These are phyloP conservation scores for Echeneis naucrates DNA, from an alignment of 2,797 vertebrate species.

Conservation along the genomic window DNA sequence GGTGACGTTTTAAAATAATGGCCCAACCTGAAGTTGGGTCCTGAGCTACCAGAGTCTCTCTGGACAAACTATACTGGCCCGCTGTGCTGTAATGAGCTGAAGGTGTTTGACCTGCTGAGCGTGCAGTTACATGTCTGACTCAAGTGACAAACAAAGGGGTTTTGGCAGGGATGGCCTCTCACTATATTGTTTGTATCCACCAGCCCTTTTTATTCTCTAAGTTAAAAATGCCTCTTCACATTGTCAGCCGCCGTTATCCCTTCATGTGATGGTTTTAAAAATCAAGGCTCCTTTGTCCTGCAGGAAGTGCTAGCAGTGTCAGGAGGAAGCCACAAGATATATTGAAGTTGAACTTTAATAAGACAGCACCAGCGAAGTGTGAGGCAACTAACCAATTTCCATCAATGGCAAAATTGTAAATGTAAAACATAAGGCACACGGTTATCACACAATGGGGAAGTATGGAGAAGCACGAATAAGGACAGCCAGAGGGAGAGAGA, in stretches of 20 bases:
- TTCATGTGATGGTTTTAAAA: not conserved
- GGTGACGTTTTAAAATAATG: constrained; percentile 51
- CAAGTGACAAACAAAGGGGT: constrained; percentile 57
- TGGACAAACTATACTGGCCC: constrained; percentile 27
- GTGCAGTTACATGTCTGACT: constrained; percentile 46
- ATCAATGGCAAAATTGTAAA: constrained; percentile 18
- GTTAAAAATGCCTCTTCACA: constrained; percentile 18
- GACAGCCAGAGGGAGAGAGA: constrained; percentile 25
- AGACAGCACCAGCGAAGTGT: constrained; percentile 8
- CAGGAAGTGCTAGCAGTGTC: not conserved
- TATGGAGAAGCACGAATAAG: constrained; percentile 35
- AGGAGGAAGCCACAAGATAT: not conserved
- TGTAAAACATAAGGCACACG: constrained; percentile 30
- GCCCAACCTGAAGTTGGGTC: constrained; percentile 36
- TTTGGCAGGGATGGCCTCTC: constrained; percentile 31
- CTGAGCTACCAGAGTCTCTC: constrained; percentile 39
- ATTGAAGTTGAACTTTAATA: constrained; percentile 40
- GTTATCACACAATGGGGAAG: constrained; percentile 37
- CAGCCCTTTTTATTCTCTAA: constrained; percentile 4
- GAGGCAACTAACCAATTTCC: constrained; percentile 20
- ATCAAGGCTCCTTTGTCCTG: not conserved
- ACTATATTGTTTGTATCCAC: constrained; percentile 25
- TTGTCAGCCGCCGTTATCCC: constrained; percentile 2
- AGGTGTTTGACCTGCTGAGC: constrained; percentile 56
- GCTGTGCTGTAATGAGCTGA: constrained; percentile 55